phyloP scores from a whole-genome alignment of 2,797 vertebrate genomes.

The Amphiprion clarkii region DNA sequence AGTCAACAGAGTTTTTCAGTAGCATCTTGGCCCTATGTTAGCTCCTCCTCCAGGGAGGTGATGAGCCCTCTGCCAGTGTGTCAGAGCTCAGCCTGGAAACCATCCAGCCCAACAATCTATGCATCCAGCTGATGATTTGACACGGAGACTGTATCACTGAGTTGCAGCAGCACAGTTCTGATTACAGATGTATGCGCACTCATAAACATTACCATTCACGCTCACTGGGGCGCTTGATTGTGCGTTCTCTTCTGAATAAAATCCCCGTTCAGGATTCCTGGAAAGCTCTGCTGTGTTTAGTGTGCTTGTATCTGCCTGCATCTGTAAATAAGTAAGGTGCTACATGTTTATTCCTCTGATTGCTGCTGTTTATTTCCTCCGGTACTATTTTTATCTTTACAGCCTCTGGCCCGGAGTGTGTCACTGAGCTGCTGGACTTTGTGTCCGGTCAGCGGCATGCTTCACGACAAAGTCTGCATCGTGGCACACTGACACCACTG shows the following conservation, averaged over 20 bases:
- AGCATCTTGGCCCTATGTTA: background rate
- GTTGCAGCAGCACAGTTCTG: slow-evolving; percentile 4
- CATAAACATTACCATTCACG: slow-evolving; percentile 10
- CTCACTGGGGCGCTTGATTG: background rate
- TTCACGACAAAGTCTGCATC: slow-evolving; percentile 33
- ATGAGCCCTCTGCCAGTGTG: slow-evolving; percentile 39
- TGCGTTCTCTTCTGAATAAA: slow-evolving; percentile 3
- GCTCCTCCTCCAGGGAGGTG: slow-evolving; percentile 26
- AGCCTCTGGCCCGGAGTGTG: slow-evolving; percentile 28
- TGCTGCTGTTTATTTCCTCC: slow-evolving; percentile 32
- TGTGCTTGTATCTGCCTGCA: background rate
- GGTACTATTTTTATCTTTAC: slow-evolving; percentile 43
- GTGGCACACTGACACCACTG: slow-evolving; percentile 38
- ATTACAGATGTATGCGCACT: slow-evolving; percentile 14
- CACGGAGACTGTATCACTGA: slow-evolving; percentile 27
- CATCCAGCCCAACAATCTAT: slow-evolving; percentile 28
- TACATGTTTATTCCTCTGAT: slow-evolving; percentile 20
- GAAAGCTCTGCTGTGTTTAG: slow-evolving; percentile 5
- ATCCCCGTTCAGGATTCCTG: slow-evolving; percentile 12
- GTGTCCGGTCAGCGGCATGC: slow-evolving; percentile 46
- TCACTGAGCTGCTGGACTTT: slow-evolving; percentile 31
- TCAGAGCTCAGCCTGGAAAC: slow-evolving; percentile 34
- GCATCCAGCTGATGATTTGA: slow-evolving; percentile 44
- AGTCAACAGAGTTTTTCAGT: slow-evolving; percentile 39
- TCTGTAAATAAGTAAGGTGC: slow-evolving; percentile 16